Conservation (phyloP, 2,797 vertebrate genomes). For the Gadopsis marmoratus region DNA sequence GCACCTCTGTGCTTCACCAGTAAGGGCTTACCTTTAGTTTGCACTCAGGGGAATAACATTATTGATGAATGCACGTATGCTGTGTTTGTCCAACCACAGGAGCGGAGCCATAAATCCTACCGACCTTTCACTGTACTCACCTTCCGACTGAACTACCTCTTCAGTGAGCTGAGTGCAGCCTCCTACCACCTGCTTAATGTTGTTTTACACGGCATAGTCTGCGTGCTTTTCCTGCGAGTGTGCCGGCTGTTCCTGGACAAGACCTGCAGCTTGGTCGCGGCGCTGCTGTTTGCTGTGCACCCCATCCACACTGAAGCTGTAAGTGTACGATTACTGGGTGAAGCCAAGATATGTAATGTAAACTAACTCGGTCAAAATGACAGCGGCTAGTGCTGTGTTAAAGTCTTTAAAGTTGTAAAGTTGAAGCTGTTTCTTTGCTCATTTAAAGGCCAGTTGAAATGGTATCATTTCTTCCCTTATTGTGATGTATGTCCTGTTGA, state of each 20-base stretch:
- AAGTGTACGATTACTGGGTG: constrained; percentile 73
- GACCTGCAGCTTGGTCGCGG: constrained; percentile 89
- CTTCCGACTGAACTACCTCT: constrained; percentile 96
- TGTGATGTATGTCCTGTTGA: neutral
- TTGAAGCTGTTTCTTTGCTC: neutral
- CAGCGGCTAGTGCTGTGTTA: neutral
- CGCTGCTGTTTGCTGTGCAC: constrained; percentile 95
- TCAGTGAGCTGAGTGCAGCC: constrained; percentile 92
- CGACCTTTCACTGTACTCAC: constrained; percentile 97
- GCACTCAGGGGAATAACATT: neutral
- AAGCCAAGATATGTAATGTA: neutral
- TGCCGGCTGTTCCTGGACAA: constrained; percentile 93
- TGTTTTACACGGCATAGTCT: constrained; percentile 90
- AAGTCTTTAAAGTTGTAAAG: neutral
- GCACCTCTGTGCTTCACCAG: neutral
- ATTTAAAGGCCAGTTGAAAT: neutral
- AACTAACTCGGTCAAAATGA: neutral
- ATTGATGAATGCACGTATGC: neutral
- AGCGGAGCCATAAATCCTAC: constrained; percentile 98
- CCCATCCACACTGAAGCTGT: constrained; percentile 98
- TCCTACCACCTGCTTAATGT: constrained; percentile 97
- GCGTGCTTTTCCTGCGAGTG: constrained; percentile 93
- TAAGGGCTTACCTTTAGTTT: neutral
- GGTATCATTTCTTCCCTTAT: neutral
- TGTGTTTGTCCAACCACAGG: constrained; percentile 81